Conservation (phyloP, 1,140 invertebrate species). For the Triops longicaudatus region DNA sequence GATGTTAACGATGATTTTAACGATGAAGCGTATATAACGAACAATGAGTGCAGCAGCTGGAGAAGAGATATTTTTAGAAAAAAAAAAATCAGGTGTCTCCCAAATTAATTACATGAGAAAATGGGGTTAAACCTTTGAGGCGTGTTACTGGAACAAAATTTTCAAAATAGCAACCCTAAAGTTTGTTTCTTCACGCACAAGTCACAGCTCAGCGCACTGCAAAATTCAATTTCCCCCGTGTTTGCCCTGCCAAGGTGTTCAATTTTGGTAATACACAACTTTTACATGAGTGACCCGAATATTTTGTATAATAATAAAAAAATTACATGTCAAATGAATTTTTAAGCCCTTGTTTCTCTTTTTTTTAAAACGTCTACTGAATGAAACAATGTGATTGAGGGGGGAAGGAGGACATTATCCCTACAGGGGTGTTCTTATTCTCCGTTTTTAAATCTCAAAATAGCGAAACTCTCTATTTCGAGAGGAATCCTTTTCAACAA, state of each 20-base stretch:
- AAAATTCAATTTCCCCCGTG: not conserved
- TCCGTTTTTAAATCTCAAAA: too few species aligned
- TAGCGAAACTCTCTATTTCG: too few species aligned
- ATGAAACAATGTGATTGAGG: too few species aligned
- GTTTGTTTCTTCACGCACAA: not conserved
- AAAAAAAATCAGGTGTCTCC: not conserved
- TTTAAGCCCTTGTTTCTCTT: not conserved
- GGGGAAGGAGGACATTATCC: too few species aligned
- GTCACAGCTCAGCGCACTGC: too few species aligned
- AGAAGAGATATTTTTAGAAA: not conserved
- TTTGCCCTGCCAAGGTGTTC: not conserved
- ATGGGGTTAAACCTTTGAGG: not conserved
- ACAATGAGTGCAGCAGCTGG: not conserved
- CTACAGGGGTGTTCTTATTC: too few species aligned
- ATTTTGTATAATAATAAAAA: not conserved
- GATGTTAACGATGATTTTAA: conserved; percentile 10
- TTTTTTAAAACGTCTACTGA: not conserved
- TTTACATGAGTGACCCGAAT: conserved; percentile 1
- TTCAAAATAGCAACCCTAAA: not conserved
- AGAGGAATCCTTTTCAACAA: too few species aligned
- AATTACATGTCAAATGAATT: not conserved
- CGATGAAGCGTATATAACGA: conserved; percentile 11
- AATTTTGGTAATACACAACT: not conserved
- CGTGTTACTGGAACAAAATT: not conserved
- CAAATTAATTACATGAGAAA: not conserved